Conservation (phyloP, 2,113 vertebrate species). For the Asarcornis scutulata region DNA sequence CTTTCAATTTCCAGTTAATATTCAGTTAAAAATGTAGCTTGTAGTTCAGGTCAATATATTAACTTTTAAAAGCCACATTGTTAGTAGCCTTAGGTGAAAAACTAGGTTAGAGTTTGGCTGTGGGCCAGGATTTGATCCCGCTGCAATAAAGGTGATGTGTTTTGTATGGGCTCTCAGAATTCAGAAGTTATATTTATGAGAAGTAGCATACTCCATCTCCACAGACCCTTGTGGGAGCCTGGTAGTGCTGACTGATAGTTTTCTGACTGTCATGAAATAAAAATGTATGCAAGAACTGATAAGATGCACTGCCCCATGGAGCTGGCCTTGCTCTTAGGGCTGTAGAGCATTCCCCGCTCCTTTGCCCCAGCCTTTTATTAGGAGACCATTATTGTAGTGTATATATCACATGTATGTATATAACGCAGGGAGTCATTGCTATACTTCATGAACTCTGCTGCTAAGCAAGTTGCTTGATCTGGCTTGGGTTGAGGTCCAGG, state of each 20-base stretch:
- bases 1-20: neutral
- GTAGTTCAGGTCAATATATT: neutral
- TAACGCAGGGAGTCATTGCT: neutral
- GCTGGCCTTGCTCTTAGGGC: neutral
- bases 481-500: neutral
- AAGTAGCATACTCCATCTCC: too few species aligned
- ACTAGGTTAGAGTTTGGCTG: neutral
- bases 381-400: too few species aligned
- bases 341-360: neutral
- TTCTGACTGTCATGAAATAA: neutral
- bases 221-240: neutral
- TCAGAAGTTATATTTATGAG: neutral
- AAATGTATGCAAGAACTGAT: rapidly evolving
- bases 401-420: neutral
- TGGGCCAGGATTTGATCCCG: neutral
- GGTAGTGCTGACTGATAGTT: neutral
- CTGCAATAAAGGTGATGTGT: neutral
- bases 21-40: neutral
- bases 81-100: neutral
- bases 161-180: neutral
- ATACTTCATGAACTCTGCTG: neutral
- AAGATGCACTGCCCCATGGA: neutral
- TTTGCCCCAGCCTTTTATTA: neutral
- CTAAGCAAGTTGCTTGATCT: neutral
- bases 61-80: neutral